These are phyloP conservation scores for Cervus canadensis DNA, from an alignment of 2,113 vertebrate species.

Conservation along the genomic window DNA sequence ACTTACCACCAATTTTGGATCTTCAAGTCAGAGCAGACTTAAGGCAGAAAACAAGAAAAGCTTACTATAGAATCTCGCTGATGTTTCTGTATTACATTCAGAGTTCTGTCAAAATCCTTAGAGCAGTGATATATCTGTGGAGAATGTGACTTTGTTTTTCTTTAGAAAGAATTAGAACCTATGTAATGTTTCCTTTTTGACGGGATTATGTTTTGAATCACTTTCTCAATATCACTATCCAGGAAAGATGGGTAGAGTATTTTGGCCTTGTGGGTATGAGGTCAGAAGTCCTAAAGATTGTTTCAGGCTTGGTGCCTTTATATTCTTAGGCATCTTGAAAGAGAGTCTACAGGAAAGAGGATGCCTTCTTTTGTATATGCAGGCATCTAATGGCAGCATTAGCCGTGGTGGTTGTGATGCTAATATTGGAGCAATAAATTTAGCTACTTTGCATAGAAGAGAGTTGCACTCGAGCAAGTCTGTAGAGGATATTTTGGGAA, in stretches of 20 bases:
- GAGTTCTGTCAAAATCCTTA: not conserved
- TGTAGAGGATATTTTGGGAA: conserved; percentile 63
- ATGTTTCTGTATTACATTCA: not conserved
- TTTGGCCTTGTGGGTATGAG: not conserved
- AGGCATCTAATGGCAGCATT: not conserved
- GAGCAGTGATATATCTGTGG: not conserved
- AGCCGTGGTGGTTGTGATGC: not conserved
- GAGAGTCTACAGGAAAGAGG: not conserved
- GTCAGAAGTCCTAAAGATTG: not conserved
- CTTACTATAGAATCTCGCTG: not conserved
- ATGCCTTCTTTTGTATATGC: not conserved
- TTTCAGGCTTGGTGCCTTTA: not conserved
- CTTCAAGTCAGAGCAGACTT: not conserved
- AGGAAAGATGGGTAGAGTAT: conserved; percentile 20
- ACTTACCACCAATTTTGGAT: conserved; percentile 12
- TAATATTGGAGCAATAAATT: conserved; percentile 29
- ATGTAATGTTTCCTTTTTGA: not conserved
- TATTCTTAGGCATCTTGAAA: fast-evolving
- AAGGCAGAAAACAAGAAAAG: not conserved
- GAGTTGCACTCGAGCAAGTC: conserved; percentile 38
- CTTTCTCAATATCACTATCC: not conserved
- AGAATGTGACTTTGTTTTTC: not conserved
- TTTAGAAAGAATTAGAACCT: not conserved
- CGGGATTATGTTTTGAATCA: conserved; percentile 1
- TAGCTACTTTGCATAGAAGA: conserved; percentile 32